Percentiles rank a stretch among this genome's conserved stretches.
Conservation (phyloP, 1,140 invertebrate species). For the Philotrypesis tridentata region DNA sequence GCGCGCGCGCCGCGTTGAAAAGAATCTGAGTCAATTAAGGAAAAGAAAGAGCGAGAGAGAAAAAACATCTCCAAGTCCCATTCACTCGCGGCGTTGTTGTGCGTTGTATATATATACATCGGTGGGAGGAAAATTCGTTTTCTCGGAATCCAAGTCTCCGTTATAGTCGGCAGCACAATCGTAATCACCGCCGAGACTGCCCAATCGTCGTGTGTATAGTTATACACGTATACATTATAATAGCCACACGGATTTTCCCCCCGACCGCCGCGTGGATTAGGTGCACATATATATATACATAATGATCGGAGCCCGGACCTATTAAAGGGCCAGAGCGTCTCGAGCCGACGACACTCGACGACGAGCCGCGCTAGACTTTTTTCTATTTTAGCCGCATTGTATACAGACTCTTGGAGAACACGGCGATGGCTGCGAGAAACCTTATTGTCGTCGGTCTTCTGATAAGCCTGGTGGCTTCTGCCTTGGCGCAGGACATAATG, state of each 20-base stretch:
- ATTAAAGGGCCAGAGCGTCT: constrained; percentile 14
- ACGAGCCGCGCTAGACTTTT: not conserved
- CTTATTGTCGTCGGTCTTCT: not conserved
- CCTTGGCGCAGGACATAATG: constrained; percentile 30
- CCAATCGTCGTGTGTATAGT: not conserved
- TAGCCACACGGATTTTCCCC: not conserved
- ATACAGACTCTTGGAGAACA: too few species aligned
- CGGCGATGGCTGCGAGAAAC: not conserved
- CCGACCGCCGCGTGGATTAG: too few species aligned
- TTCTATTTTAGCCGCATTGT: too few species aligned
- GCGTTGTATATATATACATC: too few species aligned
- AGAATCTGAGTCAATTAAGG: not conserved
- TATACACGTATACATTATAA: not conserved
- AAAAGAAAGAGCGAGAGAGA: not conserved
- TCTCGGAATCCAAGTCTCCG: not conserved
- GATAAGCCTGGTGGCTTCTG: not conserved
- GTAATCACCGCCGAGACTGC: not conserved
- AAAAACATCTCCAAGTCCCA: not conserved
- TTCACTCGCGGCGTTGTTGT: too few species aligned
- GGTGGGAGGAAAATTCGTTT: constrained; percentile 23
- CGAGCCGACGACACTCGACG: constrained; percentile 24
- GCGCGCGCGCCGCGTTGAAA: too few species aligned
- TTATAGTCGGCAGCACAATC: not conserved
- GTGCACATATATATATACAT: too few species aligned
- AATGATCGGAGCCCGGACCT: not conserved